Evolutionary conservation across 1,140 invertebrate species (phyloP).

Genomic region (Lanistes nyassanus): DNA sequence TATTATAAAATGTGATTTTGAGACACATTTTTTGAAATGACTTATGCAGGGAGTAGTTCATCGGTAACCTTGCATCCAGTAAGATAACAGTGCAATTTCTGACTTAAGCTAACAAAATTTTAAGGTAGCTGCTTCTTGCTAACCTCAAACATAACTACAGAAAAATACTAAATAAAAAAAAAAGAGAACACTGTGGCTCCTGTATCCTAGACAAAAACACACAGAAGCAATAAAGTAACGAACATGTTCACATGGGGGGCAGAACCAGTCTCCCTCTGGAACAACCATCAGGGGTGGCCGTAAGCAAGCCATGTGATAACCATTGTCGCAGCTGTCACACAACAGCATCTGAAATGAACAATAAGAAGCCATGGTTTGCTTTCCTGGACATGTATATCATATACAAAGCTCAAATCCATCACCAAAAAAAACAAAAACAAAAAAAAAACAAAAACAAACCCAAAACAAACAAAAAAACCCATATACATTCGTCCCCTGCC

Average conservation of each 20-base stretch:
- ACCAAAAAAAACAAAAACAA: conserved; percentile 6
- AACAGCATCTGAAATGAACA: conserved; percentile 78
- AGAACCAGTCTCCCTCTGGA: conserved; percentile 97
- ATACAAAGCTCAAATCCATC: too few relatives aligned
- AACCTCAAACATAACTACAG: too few relatives aligned
- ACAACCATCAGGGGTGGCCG: conserved; percentile 90
- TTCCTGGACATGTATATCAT: too few relatives aligned
- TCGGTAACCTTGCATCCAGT: too few relatives aligned
- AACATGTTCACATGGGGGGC: conserved; percentile 92
- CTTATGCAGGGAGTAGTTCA: too few relatives aligned
- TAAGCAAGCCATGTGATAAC: conserved; percentile 94
- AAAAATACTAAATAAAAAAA: neutral
- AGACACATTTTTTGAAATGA: too few relatives aligned
- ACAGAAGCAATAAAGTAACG: conserved; percentile 39
- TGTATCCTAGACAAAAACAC: neutral
- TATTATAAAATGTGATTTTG: neutral
- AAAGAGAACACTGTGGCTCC: neutral
- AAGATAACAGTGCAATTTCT: too few relatives aligned
- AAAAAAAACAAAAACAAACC: conserved; percentile 18
- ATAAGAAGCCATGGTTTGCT: too few relatives aligned
- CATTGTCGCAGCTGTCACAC: conserved; percentile 93
- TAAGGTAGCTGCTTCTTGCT: too few relatives aligned
- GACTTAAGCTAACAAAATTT: too few relatives aligned
- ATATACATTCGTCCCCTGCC: too few relatives aligned
- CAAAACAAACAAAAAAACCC: too few relatives aligned